Evolutionary conservation across 2,797 vertebrate genomes (phyloP).

Genomic region (Pangasius djambal): DNA sequence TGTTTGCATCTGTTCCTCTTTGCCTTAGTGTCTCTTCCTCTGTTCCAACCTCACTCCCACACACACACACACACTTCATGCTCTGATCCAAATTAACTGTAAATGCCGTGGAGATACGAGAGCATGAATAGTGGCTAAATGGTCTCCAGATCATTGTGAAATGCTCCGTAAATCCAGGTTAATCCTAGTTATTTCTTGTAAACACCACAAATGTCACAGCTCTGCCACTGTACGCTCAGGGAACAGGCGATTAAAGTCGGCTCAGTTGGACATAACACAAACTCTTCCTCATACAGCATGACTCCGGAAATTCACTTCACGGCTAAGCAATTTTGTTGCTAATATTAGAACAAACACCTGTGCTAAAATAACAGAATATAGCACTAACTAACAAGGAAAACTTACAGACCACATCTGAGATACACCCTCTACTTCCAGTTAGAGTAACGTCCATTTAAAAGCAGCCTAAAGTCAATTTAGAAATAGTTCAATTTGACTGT

Average conservation of each 20-base stretch:
- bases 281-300: neutral
- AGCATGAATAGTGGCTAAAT: constrained; percentile 23
- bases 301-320: neutral
- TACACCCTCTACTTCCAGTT: neutral
- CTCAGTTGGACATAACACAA: neutral
- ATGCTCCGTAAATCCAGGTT: constrained; percentile 41
- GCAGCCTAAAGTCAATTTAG: neutral
- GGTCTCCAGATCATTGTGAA: constrained; percentile 15
- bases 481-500: neutral
- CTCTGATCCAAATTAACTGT: constrained; percentile 16
- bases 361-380: neutral
- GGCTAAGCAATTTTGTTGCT: neutral
- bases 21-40: neutral
- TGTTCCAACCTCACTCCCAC: neutral
- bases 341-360: neutral
- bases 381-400: neutral
- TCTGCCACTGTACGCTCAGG: constrained; percentile 2
- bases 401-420: neutral
- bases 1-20: constrained; percentile 15
- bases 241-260: neutral
- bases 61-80: constrained; percentile 30
- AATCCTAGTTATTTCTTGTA: constrained; percentile 44
- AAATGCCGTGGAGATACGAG: constrained; percentile 18
- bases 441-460: neutral
- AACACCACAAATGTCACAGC: constrained; percentile 45